Evolutionary conservation across 2,888 invertebrate species (phyloP), one percentile per base, ranked within the genome.

Genomic region (Netelia fuscicornis): DNA sequence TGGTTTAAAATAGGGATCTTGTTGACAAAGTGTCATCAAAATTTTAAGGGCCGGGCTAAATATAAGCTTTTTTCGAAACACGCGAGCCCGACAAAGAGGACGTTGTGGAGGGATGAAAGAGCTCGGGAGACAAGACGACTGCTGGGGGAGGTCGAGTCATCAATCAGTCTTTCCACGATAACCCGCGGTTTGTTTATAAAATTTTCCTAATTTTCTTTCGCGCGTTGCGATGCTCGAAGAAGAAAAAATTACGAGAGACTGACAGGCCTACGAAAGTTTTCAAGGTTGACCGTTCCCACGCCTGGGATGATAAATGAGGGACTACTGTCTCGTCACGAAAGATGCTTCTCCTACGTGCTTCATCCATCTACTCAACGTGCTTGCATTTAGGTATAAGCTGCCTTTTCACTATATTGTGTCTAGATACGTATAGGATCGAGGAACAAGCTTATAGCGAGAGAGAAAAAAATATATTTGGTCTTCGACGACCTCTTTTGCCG

Each of bases 261-360:
- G 13, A 76, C 56, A 37, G 48, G 48, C 13, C 44, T 44, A 20
- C 13, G 54, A 5, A 2, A 8, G 56, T 17, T 17, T 79, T 25
- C 23, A 62, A 75, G 60, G 64, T 70, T 75, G 84, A 81, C 74
- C 52, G 70, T 85, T 85, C 81, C 71, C 85, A 85, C 81, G 81
- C 74, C 71, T 42, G 65, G n/a, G 20, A 82, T 85, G 81, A 85
- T 85, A 52, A 81, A 85, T 79, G 81, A 82, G 70, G 82, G 10
- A 58, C 70, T 79, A 65, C 62, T 70, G 70, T 62, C 42, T 82
- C 81, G 81, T 81, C 74, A 78, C 74, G 84, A 74, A 77, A 84
- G 78, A 84, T 65, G 74, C 78, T 74, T 60, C 17, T 58, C 23
- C 42, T 68, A 68, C 64, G 72, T 60, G 52, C 60, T 60, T 58